phyloP scores from a whole-genome alignment of 2,113 vertebrate species.

The Clarias macrocephalus region DNA sequence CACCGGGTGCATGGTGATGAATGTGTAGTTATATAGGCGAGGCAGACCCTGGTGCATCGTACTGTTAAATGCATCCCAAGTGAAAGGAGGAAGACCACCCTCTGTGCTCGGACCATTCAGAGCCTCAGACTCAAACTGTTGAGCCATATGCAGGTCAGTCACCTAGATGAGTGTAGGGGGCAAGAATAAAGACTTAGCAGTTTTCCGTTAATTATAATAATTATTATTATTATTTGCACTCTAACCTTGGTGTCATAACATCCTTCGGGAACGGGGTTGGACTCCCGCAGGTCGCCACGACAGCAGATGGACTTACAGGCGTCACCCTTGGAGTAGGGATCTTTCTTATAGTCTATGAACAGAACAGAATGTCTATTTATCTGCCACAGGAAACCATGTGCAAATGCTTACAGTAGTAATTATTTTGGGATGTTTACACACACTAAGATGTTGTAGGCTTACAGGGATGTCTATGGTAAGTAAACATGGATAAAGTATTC shows the following conservation, averaged over 20 bases:
- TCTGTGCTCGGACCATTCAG: conserved; percentile 86
- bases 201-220: background rate
- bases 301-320: conserved; percentile 92
- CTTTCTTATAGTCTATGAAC: conserved; percentile 80
- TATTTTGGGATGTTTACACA: background rate
- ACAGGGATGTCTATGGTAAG: background rate
- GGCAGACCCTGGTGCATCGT: conserved; percentile 83
- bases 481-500: background rate
- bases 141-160: conserved; percentile 80
- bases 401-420: background rate
- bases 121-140: conserved; percentile 73
- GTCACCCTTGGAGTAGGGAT: conserved; percentile 81
- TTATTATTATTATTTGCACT: background rate
- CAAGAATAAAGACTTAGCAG: background rate
- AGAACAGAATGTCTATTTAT: conserved; percentile 14
- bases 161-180: conserved; percentile 68
- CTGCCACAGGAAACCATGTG: background rate
- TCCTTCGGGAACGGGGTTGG: conserved; percentile 74
- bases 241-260: conserved; percentile 93
- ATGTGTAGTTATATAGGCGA: conserved; percentile 78
- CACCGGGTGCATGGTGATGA: conserved; percentile 79
- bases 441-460: background rate
- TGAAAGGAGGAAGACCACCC: conserved; percentile 78
- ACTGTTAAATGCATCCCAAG: conserved; percentile 78
- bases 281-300: conserved; percentile 78